Conservation (phyloP, 92 coral and sea anemone genomes). For the Epizoanthus scotinus region DNA sequence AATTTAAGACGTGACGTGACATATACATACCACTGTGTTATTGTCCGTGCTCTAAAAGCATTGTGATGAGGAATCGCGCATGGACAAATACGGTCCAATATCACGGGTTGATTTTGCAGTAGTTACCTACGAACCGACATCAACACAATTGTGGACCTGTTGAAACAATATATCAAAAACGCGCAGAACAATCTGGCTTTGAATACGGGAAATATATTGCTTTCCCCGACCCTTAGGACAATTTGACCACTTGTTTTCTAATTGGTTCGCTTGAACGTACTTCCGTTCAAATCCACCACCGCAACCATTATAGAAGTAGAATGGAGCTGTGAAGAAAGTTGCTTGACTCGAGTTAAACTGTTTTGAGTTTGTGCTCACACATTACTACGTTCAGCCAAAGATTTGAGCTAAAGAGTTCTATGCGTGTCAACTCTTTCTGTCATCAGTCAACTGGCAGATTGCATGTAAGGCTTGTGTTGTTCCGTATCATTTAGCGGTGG, state of each 20-base stretch:
- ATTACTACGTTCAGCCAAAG: too few relatives aligned
- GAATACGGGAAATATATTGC: not conserved
- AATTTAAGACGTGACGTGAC: too few relatives aligned
- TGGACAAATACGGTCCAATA: conserved; percentile 9
- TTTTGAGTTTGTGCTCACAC: not conserved
- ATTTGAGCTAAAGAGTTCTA: not conserved
- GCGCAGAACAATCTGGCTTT: not conserved
- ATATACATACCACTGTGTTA: too few relatives aligned
- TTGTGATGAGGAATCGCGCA: conserved; percentile 11
- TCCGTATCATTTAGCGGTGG: not conserved
- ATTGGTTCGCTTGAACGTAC: not conserved
- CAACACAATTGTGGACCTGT: not conserved
- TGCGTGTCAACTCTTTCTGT: not conserved
- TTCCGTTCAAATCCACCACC: not conserved
- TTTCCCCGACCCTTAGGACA: not conserved
- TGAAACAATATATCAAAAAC: not conserved
- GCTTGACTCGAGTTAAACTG: not conserved
- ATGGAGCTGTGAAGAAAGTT: not conserved
- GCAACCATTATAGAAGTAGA: not conserved
- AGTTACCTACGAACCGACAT: not conserved
- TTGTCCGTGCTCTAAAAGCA: not conserved
- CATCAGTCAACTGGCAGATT: not conserved
- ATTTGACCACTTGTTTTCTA: not conserved
- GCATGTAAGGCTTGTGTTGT: not conserved
- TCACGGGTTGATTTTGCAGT: not conserved